Percentiles rank a stretch among this genome's conserved stretches.
Conservation (phyloP, 1,140 invertebrate species). For the Lepeophtheirus salmonis region DNA sequence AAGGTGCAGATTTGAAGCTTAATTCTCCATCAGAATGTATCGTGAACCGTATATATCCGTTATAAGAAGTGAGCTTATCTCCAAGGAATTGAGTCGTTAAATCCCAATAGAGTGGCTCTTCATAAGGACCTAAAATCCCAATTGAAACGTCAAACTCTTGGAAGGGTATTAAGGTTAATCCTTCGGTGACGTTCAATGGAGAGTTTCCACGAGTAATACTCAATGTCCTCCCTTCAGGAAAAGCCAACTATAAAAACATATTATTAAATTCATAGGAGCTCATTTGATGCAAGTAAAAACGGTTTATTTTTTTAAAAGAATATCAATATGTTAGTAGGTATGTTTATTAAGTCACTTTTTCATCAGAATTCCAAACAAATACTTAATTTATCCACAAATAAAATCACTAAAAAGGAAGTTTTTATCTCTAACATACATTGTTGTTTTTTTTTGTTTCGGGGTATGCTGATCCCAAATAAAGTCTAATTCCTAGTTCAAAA, state of each 20-base stretch:
- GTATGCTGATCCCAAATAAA: too few relatives aligned
- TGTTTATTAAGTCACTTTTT: too few relatives aligned
- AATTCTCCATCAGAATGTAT: neutral
- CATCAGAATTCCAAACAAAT: too few relatives aligned
- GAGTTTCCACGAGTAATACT: slow-evolving; percentile 22
- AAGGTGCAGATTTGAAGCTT: neutral
- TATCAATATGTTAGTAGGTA: too few relatives aligned
- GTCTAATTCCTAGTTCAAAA: too few relatives aligned
- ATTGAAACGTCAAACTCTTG: slow-evolving; percentile 42
- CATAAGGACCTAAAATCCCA: slow-evolving; percentile 40
- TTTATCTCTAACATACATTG: too few relatives aligned
- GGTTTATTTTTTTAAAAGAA: too few relatives aligned
- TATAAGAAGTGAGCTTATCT: slow-evolving; percentile 76
- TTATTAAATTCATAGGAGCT: too few relatives aligned
- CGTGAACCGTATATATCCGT: slow-evolving; percentile 53
- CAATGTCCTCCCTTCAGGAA: slow-evolving; percentile 28
- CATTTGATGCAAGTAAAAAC: too few relatives aligned
- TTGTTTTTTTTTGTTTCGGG: too few relatives aligned
- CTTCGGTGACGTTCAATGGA: slow-evolving; percentile 36
- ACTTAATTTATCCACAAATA: too few relatives aligned
- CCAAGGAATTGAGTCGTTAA: slow-evolving; percentile 61
- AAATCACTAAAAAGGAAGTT: too few relatives aligned
- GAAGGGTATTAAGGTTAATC: slow-evolving; percentile 44
- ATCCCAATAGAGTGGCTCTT: slow-evolving; percentile 65
- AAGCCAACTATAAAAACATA: slow-evolving; percentile 27